These are phyloP conservation scores for Condylostylus longicornis DNA, from an alignment of 1,140 invertebrate species.

Conservation along the genomic window DNA sequence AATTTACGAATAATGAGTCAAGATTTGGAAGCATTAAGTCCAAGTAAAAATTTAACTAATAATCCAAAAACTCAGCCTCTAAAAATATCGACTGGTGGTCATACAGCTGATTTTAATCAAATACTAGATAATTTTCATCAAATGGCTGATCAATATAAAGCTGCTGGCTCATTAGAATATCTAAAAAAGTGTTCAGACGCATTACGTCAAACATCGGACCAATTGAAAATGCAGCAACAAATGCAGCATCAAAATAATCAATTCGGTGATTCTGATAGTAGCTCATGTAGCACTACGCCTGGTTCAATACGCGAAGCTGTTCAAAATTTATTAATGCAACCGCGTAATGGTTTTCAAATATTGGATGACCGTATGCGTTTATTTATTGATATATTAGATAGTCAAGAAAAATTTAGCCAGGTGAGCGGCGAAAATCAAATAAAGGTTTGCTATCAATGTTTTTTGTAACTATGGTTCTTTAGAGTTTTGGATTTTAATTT, in stretches of 20 bases:
- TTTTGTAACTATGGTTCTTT: no score
- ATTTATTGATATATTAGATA: conserved; percentile 64
- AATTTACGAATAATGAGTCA: conserved; percentile 30
- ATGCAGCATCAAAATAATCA: conserved; percentile 15
- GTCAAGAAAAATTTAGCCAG: conserved; percentile 64
- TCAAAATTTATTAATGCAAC: conserved; percentile 47
- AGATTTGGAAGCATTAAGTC: conserved; percentile 28
- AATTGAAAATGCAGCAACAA: conserved; percentile 23
- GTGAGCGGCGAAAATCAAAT: conserved; percentile 31
- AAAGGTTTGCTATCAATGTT: neutral
- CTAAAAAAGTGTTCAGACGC: conserved; percentile 31
- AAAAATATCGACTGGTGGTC: conserved; percentile 26
- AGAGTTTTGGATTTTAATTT: no score
- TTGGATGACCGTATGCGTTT: conserved; percentile 59
- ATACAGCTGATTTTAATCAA: conserved; percentile 28
- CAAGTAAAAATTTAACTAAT: conserved; percentile 19
- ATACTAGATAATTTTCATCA: conserved; percentile 30
- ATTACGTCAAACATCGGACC: conserved; percentile 25
- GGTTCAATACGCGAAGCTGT: conserved; percentile 46
- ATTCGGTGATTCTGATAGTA: conserved; percentile 22
- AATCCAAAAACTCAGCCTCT: conserved; percentile 16
- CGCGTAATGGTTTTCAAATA: conserved; percentile 55
- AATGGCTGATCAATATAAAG: conserved; percentile 31
- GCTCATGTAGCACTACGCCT: conserved; percentile 35
- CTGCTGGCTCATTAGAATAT: conserved; percentile 31